A percentile compares a stretch with the other conserved stretches of the same genome.
Conservation (phyloP, 2,888 invertebrate genomes). For the Acleris cristana region DNA sequence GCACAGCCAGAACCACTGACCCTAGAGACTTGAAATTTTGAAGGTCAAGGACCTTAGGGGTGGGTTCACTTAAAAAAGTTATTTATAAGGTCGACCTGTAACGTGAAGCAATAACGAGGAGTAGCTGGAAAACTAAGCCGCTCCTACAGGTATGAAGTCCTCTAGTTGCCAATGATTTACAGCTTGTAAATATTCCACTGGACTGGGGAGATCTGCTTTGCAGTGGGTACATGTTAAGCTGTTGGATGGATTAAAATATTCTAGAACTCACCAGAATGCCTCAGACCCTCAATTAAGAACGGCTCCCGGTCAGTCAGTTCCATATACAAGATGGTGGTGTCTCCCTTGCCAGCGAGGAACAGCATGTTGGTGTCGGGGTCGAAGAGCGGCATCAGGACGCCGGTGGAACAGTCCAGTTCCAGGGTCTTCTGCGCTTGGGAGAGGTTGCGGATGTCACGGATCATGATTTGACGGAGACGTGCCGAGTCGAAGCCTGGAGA, state of each 20-base stretch:
- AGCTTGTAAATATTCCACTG: too few species aligned
- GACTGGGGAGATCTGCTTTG: too few species aligned
- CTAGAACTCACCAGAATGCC: conserved; percentile 87
- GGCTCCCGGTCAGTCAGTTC: conserved; percentile 96
- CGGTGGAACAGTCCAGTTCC: conserved; percentile 93
- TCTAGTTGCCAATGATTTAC: too few species aligned
- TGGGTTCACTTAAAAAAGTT: too few species aligned
- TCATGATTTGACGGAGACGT: conserved; percentile 93
- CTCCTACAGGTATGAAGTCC: too few species aligned
- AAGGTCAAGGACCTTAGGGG: too few species aligned
- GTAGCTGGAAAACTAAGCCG: too few species aligned
- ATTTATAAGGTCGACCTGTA: too few species aligned
- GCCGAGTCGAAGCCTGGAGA: conserved; percentile 90
- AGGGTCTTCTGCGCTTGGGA: conserved; percentile 89
- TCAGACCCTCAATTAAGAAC: conserved; percentile 93
- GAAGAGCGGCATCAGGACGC: conserved; percentile 95
- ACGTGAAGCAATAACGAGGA: too few species aligned
- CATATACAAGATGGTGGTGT: conserved; percentile 94
- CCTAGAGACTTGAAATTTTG: too few species aligned
- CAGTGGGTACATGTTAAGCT: too few species aligned
- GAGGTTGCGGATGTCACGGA: conserved; percentile 94
- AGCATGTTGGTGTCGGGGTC: conserved; percentile 98
- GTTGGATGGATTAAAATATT: not conserved
- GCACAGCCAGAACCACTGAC: too few species aligned
- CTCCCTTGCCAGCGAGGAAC: conserved; percentile 97